Evolutionary conservation across 2,888 invertebrate species (phyloP).

Genomic region (Lochmaea crataegi): DNA sequence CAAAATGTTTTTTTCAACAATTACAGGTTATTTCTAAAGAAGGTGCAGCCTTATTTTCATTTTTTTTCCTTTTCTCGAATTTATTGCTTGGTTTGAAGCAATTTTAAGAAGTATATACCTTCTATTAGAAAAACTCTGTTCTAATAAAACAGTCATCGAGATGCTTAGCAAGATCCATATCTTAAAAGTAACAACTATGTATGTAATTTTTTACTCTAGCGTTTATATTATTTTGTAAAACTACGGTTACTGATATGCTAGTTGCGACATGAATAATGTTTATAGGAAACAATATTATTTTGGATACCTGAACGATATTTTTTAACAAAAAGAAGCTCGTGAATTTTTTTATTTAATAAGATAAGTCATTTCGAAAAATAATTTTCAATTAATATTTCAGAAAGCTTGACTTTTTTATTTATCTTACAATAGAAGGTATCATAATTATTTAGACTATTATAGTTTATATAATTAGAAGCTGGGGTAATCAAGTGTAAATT

Average conservation of each 20-base stretch:
- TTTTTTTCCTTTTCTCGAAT: neutral
- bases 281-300: conserved; percentile 31
- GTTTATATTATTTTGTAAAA: conserved; percentile 47
- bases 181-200: conserved; percentile 41
- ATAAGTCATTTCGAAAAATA: too few species aligned
- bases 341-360: neutral
- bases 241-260: conserved; percentile 61
- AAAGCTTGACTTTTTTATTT: too few species aligned
- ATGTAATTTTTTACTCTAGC: conserved; percentile 43
- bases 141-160: conserved; percentile 19
- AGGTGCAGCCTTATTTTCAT: neutral
- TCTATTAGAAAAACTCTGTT: neutral
- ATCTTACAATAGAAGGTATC: neutral
- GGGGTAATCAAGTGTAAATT: too few species aligned
- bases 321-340: conserved; percentile 26
- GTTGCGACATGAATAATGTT: conserved; percentile 58
- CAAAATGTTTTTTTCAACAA: conserved; percentile 34
- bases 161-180: conserved; percentile 27
- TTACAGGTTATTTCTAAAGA: conserved; percentile 4
- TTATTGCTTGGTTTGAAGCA: neutral
- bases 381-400: too few species aligned
- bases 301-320: conserved; percentile 13
- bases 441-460: too few species aligned
- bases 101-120: neutral
- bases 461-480: too few species aligned